These are phyloP conservation scores for Orthonychiurus folsomi DNA, from an alignment of 2,888 invertebrate species.

Conservation along the genomic window DNA sequence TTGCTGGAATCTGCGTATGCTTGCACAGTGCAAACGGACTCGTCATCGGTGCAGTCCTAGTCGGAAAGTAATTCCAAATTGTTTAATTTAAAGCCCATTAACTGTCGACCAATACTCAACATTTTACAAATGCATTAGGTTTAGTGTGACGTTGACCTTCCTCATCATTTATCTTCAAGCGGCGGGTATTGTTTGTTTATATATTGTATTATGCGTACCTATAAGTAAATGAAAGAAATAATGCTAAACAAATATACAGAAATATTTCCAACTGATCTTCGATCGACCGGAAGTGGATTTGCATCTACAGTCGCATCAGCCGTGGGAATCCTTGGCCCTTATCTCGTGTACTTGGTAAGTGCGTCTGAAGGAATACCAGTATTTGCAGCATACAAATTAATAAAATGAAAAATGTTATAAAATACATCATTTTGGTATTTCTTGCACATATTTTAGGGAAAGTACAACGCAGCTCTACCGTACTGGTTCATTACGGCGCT, in stretches of 20 bases:
- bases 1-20: conserved; percentile 19
- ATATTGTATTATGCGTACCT: no score
- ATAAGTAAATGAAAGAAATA: no score
- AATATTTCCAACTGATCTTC: conserved; percentile 57
- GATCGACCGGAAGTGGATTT: conserved; percentile 56
- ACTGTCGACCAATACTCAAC: background rate
- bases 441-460: conserved; percentile 31
- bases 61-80: conserved; percentile 20
- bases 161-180: conserved; percentile 54
- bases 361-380: conserved; percentile 8
- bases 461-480: conserved; percentile 22
- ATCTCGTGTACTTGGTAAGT: conserved; percentile 53
- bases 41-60: conserved; percentile 13
- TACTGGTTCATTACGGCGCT: conserved; percentile 22
- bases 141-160: conserved; percentile 49
- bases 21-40: background rate
- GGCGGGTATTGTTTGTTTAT: no score
- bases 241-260: no score
- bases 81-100: background rate
- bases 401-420: background rate
- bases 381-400: background rate
- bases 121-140: conserved; percentile 13
- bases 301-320: conserved; percentile 52
- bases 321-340: conserved; percentile 52
- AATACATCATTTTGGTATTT: conserved; percentile 9